Evolutionary conservation across 1,140 invertebrate species (phyloP).

Genomic region (Hyles euphorbiae): DNA sequence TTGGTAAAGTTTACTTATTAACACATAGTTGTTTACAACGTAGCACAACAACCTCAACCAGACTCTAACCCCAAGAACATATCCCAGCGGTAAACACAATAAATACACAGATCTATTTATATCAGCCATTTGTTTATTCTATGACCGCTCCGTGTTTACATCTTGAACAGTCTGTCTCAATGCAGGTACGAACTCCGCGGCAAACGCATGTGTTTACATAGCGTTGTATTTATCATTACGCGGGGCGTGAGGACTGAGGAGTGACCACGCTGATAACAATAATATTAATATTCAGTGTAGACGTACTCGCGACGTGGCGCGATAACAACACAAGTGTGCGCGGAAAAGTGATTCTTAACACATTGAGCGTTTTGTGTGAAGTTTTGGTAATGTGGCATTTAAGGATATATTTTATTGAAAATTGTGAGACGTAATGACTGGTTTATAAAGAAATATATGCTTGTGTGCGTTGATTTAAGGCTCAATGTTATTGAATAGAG

Average conservation of each 20-base stretch:
- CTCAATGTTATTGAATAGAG: too few species aligned
- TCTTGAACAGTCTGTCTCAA: background rate
- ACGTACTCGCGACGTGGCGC: background rate
- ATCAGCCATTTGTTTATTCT: background rate
- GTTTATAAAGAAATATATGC: too few species aligned
- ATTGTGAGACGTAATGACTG: too few species aligned
- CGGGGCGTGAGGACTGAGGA: slow-evolving; percentile 17
- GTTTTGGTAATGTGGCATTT: too few species aligned
- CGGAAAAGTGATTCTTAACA: background rate
- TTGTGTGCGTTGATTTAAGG: too few species aligned
- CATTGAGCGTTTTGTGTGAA: background rate
- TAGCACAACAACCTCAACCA: too few species aligned
- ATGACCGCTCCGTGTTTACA: background rate
- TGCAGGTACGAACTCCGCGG: background rate
- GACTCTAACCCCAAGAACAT: too few species aligned
- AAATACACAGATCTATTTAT: too few species aligned
- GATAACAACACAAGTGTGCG: background rate
- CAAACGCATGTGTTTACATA: slow-evolving; percentile 14
- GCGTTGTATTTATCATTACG: slow-evolving; percentile 16
- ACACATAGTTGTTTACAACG: too few species aligned
- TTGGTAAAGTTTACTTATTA: too few species aligned
- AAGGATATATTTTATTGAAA: too few species aligned
- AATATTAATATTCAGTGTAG: background rate
- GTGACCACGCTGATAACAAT: slow-evolving; percentile 30
- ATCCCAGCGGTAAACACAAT: too few species aligned